phyloP scores from a whole-genome alignment of 2,113 vertebrate genomes.

The Butorides virescens region DNA sequence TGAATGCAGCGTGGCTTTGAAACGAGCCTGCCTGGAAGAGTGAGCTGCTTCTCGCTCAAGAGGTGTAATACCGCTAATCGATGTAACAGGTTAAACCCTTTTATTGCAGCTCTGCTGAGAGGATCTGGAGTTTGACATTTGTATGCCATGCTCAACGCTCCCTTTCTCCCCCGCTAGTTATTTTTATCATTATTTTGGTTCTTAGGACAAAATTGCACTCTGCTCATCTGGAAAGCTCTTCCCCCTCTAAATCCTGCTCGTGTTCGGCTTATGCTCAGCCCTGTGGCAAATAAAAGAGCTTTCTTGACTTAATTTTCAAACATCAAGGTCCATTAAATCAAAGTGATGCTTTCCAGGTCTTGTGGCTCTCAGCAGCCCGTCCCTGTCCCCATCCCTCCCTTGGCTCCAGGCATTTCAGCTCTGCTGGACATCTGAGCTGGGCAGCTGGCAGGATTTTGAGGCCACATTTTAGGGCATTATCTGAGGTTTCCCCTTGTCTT shows the following conservation, averaged over 20 bases:
- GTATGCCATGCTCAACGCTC: accelerated
- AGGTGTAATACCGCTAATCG: neutral
- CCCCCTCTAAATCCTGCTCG: neutral
- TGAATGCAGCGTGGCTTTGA: accelerated
- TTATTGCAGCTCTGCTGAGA: neutral
- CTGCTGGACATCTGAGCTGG: neutral
- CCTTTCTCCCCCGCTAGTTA: neutral
- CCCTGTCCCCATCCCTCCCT: too few relatives aligned
- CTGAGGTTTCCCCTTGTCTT: neutral
- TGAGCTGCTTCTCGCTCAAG: neutral
- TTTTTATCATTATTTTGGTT: conserved; percentile 31
- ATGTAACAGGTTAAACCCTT: neutral
- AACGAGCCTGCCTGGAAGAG: neutral
- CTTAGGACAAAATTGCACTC: neutral
- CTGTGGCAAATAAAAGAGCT: neutral
- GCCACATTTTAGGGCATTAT: accelerated
- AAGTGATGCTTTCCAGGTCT: neutral
- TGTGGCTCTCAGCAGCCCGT: neutral
- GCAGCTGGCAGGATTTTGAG: neutral
- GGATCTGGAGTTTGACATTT: neutral
- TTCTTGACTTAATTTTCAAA: neutral
- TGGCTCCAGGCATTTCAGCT: neutral
- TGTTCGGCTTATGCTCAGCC: neutral
- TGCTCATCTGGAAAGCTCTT: neutral
- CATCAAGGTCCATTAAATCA: neutral